Conservation (phyloP, 2,797 vertebrate genomes). For the Mastacembelus armatus region DNA sequence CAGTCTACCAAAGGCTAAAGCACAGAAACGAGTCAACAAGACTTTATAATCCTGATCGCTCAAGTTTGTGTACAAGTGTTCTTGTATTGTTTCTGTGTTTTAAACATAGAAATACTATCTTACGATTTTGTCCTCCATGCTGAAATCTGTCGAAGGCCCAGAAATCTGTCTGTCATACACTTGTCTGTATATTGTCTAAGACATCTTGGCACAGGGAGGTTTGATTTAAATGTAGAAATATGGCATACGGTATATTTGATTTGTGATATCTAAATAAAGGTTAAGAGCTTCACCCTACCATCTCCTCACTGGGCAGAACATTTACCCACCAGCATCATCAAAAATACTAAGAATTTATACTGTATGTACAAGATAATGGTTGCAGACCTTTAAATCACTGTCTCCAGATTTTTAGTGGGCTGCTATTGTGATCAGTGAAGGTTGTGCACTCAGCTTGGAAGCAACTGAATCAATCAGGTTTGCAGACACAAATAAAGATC, state of each 20-base stretch:
- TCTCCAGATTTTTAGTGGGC: background rate
- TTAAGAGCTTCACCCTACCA: too few relatives aligned
- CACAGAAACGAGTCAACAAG: constrained; percentile 57
- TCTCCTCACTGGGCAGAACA: too few relatives aligned
- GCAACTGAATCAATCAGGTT: background rate
- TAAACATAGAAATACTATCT: constrained; percentile 20
- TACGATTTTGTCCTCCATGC: background rate
- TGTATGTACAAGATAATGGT: too few relatives aligned
- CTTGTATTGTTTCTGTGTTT: constrained; percentile 17
- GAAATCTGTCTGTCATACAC: background rate
- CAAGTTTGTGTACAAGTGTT: constrained; percentile 33
- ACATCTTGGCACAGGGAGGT: background rate
- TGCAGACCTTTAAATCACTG: background rate
- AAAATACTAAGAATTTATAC: too few relatives aligned
- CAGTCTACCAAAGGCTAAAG: constrained; percentile 60
- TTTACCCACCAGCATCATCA: too few relatives aligned
- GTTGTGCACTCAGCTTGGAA: background rate
- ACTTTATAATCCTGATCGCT: constrained; percentile 51
- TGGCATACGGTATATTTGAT: background rate
- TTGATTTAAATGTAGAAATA: background rate
- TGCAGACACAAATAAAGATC: background rate
- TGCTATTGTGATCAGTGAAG: background rate
- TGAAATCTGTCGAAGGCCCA: constrained; percentile 13
- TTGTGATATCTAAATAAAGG: background rate
- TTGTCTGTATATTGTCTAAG: background rate